phyloP scores from a whole-genome alignment of 2,113 vertebrate species.

The Misgurnus anguillicaudatus region DNA sequence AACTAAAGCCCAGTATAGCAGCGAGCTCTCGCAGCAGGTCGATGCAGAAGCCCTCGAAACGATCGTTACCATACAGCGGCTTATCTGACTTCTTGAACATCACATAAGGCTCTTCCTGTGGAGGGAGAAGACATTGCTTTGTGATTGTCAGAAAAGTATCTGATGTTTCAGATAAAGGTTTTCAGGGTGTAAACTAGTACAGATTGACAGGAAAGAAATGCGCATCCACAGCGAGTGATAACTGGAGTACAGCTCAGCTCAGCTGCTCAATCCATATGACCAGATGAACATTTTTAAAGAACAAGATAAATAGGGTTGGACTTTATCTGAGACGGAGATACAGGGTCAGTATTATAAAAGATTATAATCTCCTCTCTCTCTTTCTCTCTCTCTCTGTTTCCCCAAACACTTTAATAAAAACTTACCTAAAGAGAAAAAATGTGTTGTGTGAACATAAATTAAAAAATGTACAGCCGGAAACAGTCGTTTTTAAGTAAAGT shows the following conservation, averaged over 20 bases:
- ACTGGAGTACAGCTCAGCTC: slow-evolving; percentile 47
- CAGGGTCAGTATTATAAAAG: too few relatives aligned
- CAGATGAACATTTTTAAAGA: slow-evolving; percentile 59
- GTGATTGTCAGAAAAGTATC: slow-evolving; percentile 4
- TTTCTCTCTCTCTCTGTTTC: not conserved
- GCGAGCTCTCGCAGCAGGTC: slow-evolving; percentile 94
- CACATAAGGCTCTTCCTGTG: slow-evolving; percentile 96
- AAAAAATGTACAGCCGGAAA: too few relatives aligned
- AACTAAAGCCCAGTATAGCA: slow-evolving; percentile 92
- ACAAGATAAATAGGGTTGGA: slow-evolving; percentile 66
- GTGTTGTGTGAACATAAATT: slow-evolving; percentile 43
- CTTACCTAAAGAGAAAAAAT: slow-evolving; percentile 43
- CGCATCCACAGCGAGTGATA: slow-evolving; percentile 65
- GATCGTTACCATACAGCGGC: slow-evolving; percentile 94
- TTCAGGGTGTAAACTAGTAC: not conserved
- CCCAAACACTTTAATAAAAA: slow-evolving; percentile 45
- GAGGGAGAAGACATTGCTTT: slow-evolving; percentile 41
- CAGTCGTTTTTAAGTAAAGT: too few relatives aligned
- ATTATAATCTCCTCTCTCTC: too few relatives aligned
- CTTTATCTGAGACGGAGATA: slow-evolving; percentile 46
- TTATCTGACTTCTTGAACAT: slow-evolving; percentile 99
- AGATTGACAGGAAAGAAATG: slow-evolving; percentile 32
- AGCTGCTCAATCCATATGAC: slow-evolving; percentile 50
- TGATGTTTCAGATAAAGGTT: not conserved
- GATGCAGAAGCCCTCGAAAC: slow-evolving; percentile 97